These are phyloP conservation scores for Ambastaia sidthimunki DNA, from an alignment of 2,797 vertebrate genomes.

Conservation along the genomic window DNA sequence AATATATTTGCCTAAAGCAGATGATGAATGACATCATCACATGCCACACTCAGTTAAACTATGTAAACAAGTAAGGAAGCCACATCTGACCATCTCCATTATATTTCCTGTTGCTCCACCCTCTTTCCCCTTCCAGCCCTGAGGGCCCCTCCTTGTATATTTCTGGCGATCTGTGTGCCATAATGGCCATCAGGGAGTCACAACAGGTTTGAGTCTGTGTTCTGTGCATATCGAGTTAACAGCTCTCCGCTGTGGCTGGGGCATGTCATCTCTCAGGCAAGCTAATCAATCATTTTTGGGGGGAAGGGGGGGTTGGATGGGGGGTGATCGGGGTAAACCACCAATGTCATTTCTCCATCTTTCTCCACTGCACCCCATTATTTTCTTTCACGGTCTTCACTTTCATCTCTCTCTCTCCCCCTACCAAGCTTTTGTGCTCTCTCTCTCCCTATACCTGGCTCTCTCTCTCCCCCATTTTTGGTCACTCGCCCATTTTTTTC, in stretches of 20 bases:
- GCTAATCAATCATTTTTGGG: constrained; percentile 77
- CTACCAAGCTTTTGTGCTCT: background rate
- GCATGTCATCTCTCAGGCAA: constrained; percentile 70
- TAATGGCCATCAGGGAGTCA: constrained; percentile 68
- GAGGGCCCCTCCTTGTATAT: constrained; percentile 62
- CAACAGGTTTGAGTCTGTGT: constrained; percentile 68
- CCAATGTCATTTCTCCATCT: constrained; percentile 61
- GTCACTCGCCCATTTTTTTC: constrained; percentile 56
- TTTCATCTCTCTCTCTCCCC: constrained; percentile 27
- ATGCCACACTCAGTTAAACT: constrained; percentile 67
- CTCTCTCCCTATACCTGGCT: background rate
- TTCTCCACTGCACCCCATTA: constrained; percentile 6
- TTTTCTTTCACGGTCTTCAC: constrained; percentile 43
- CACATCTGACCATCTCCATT: constrained; percentile 65
- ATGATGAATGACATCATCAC: constrained; percentile 59
- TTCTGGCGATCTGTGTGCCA: constrained; percentile 55
- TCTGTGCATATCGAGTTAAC: constrained; percentile 72
- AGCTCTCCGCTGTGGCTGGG: constrained; percentile 72
- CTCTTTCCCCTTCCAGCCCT: constrained; percentile 16
- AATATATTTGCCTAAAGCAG: constrained; percentile 42
- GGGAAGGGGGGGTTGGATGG: constrained; percentile 50
- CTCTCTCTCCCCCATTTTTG: background rate
- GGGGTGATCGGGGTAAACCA: constrained; percentile 66
- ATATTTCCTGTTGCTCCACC: constrained; percentile 58
- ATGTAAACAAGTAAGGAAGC: constrained; percentile 63